Conservation (phyloP, 2,888 invertebrate species). For the Callimorpha dominula region DNA sequence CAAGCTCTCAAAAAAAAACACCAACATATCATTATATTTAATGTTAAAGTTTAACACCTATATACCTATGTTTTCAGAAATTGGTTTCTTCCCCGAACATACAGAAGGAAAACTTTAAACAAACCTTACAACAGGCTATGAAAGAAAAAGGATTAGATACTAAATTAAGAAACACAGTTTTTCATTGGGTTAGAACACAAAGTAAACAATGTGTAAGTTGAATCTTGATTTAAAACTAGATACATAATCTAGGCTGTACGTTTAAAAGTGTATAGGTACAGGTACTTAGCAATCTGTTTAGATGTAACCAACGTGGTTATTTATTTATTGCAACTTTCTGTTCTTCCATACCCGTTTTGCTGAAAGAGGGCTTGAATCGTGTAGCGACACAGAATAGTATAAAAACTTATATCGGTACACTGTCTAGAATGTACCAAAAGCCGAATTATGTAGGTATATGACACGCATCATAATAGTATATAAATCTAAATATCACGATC, state of each 20-base stretch:
- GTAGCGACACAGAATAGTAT: neutral
- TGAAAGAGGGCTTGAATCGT: neutral
- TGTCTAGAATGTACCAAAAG: too few species aligned
- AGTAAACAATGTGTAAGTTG: constrained; percentile 78
- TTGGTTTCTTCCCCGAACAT: constrained; percentile 92
- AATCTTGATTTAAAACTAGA: neutral
- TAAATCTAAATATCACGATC: too few species aligned
- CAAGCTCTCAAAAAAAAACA: too few species aligned
- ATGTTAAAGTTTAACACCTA: neutral
- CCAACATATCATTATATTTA: too few species aligned
- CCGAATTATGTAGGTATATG: too few species aligned
- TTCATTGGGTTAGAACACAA: constrained; percentile 91
- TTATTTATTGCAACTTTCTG: neutral
- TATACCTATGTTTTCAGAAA: constrained; percentile 86
- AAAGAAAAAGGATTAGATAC: constrained; percentile 93
- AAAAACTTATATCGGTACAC: neutral
- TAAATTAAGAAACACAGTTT: constrained; percentile 93
- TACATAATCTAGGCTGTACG: neutral
- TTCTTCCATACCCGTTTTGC: neutral
- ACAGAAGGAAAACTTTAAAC: constrained; percentile 92
- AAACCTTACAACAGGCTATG: constrained; percentile 91
- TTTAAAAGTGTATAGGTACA: neutral
- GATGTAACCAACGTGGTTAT: neutral
- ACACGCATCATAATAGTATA: too few species aligned
- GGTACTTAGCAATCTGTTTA: neutral